These are phyloP conservation scores for Biston betularia DNA, from an alignment of 2,888 invertebrate genomes.

Conservation along the genomic window DNA sequence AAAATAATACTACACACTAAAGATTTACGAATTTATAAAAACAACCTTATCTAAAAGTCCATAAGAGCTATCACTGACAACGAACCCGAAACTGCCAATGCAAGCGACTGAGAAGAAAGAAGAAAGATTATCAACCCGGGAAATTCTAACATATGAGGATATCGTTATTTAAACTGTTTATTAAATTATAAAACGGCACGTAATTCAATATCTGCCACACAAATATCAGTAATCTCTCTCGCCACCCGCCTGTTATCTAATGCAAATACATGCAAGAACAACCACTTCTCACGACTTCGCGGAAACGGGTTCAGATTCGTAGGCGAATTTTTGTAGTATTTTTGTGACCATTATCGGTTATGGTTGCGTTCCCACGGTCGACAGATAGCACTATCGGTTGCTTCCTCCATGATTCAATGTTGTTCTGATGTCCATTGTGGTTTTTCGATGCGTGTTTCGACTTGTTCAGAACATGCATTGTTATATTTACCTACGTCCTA, in stretches of 20 bases:
- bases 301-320: constrained; percentile 60
- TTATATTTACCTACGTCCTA: not conserved
- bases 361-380: constrained; percentile 71
- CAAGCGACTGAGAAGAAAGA: too few species aligned
- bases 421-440: constrained; percentile 40
- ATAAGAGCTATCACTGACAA: too few species aligned
- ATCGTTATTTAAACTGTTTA: not conserved
- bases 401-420: constrained; percentile 62
- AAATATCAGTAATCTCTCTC: constrained; percentile 35
- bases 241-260: constrained; percentile 42
- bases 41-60: too few species aligned
- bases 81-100: too few species aligned
- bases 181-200: not conserved
- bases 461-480: constrained; percentile 37
- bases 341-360: constrained; percentile 52
- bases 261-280: constrained; percentile 46
- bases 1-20: too few species aligned
- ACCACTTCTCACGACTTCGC: constrained; percentile 58
- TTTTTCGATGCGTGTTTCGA: constrained; percentile 45
- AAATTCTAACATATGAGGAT: too few species aligned
- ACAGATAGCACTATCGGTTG: constrained; percentile 60
- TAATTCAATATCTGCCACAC: not conserved
- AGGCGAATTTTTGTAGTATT: constrained; percentile 62
- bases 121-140: too few species aligned
- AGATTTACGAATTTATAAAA: too few species aligned